Percentiles rank a stretch among this genome's conserved stretches.
phyloP scores from a whole-genome alignment of 1,140 invertebrate genomes.

The Pseudobourletiella spinata region DNA sequence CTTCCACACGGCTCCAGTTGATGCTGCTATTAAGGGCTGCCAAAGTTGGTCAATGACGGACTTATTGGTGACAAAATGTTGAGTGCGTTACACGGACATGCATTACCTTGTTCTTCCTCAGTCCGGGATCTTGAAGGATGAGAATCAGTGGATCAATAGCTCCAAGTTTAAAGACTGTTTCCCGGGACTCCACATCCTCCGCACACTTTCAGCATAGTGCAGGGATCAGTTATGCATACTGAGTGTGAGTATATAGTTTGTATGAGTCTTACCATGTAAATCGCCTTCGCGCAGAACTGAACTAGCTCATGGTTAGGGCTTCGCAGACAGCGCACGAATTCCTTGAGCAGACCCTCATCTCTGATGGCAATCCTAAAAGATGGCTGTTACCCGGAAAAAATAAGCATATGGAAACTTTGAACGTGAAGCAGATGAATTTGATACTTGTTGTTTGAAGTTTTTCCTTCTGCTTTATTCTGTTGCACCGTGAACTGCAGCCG shows the following conservation, averaged over 20 bases:
- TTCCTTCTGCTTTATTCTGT: too few relatives aligned
- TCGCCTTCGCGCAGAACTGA: conserved; percentile 74
- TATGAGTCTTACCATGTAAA: conserved; percentile 56
- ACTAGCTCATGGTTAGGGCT: conserved; percentile 56
- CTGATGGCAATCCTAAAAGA: conserved; percentile 63
- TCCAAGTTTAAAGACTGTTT: conserved; percentile 69
- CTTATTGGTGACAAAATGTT: background rate
- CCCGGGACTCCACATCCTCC: conserved; percentile 64
- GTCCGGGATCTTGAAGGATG: conserved; percentile 56
- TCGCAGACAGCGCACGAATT: conserved; percentile 62
- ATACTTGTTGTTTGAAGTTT: too few relatives aligned
- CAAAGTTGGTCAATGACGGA: background rate
- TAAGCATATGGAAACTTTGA: too few relatives aligned
- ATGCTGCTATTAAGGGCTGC: conserved; percentile 63
- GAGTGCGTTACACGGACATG: background rate
- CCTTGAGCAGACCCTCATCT: conserved; percentile 72
- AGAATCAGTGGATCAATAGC: conserved; percentile 73
- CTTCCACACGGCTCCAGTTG: conserved; percentile 89
- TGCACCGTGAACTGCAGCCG: too few relatives aligned
- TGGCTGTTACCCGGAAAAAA: conserved; percentile 20
- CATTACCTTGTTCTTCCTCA: conserved; percentile 52
- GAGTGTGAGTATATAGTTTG: background rate
- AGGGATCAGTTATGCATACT: background rate
- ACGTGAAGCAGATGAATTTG: too few relatives aligned
- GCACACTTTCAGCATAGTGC: conserved; percentile 52